Evolutionary conservation across 1,140 invertebrate species (phyloP).

Genomic region (Ceratoteleas bidentatus): DNA sequence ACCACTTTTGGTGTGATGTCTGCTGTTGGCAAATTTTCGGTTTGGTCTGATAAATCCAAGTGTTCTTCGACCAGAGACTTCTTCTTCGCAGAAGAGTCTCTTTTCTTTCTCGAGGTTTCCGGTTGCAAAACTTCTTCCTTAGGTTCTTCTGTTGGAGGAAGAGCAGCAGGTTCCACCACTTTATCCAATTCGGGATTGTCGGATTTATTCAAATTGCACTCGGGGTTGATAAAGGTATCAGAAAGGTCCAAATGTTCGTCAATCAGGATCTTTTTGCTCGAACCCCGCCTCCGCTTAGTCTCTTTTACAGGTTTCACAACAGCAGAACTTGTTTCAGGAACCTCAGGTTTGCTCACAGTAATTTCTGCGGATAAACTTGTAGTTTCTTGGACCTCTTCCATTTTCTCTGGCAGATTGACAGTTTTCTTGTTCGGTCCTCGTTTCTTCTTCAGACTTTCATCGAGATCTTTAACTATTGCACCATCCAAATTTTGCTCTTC

Average conservation of each 20-base stretch:
- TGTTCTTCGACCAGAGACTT: slow-evolving; percentile 1
- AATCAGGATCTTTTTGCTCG: not conserved
- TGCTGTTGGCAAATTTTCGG: not conserved
- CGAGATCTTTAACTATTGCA: not conserved
- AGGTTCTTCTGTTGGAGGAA: not conserved
- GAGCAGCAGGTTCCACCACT: not conserved
- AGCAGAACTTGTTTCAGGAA: not conserved
- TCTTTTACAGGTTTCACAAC: not conserved
- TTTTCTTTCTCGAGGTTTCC: not conserved
- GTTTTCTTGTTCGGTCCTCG: not conserved
- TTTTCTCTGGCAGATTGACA: not conserved
- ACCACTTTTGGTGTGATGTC: too few species aligned
- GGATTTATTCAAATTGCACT: not conserved
- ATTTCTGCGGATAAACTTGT: not conserved
- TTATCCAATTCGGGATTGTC: not conserved
- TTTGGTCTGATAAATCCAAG: slow-evolving; percentile 3
- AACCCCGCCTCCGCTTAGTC: not conserved
- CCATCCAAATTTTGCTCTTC: not conserved
- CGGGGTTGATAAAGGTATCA: not conserved
- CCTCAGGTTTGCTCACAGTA: too few species aligned
- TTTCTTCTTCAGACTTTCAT: not conserved
- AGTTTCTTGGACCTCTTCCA: not conserved
- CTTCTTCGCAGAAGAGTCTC: not conserved
- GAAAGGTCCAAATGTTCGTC: slow-evolving; percentile 30
- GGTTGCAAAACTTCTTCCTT: not conserved